Base-by-base conservation (phyloP, 2,797 vertebrate species). In the Valencia hispanica region DNA sequence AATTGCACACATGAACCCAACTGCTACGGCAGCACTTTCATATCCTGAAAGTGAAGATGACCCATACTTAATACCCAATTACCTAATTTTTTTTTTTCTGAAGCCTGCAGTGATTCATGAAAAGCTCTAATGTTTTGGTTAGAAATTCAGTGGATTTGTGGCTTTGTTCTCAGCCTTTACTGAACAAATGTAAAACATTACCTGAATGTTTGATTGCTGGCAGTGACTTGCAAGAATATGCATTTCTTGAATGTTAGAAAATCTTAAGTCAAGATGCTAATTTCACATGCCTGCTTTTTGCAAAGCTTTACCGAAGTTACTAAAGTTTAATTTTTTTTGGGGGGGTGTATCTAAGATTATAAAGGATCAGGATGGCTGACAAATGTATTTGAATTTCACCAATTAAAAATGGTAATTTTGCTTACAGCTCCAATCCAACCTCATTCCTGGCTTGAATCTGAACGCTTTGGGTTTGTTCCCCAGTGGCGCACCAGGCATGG, bases 361-460 rank as follows among this genome's bases (percentile, higher is more conserved):
- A 66, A 66, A n/a, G 0, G 5, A 43, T 55, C 50, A 22, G 20
- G 20, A 66, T n/a, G 10, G 7, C 70, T 84, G 15, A 84, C 1
- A 5, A 6, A 74, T 70, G 47, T 66, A 12, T 77, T 71, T 1
- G 50, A 0, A 1, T 83, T 51, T 84, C 43, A 43, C 39, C 22
- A 45, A 45, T 45, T 68, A 27, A 68, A 43, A 27, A 18, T 12
- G 14, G 14, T 12, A 5, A 5, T 68, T 68, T 68, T 68, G 9
- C 82, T 69, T 81, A 36, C 95, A 99, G 98, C 96, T 99, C 91
- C 98, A 99, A 95, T 98, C 98, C 86, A 98, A 99, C 95, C 95
- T 99, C 94, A 99, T 99, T 93, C 98, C 98, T 84, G 98, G 98
- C 85, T 95, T 99, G 91, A 99, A 99, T 95, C 96, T 99, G 86